Evolutionary conservation across 2,888 invertebrate genomes (phyloP).

Genomic region (Cantharis rustica): DNA sequence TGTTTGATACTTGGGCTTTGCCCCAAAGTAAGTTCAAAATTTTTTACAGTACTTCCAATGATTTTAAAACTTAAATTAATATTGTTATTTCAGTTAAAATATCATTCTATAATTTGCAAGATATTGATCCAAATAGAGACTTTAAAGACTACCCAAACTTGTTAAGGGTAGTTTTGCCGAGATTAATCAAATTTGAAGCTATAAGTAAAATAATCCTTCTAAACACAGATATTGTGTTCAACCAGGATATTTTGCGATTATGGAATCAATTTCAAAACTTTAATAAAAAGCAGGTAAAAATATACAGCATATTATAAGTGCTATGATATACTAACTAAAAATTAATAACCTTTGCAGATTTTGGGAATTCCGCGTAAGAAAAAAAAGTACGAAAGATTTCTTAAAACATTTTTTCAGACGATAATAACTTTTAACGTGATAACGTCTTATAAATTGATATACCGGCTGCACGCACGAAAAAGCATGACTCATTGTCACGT

Average conservation of each 20-base stretch:
- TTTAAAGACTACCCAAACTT: neutral
- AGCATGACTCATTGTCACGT: too few species aligned
- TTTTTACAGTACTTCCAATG: too few species aligned
- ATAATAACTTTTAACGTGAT: too few species aligned
- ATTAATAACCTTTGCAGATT: slow-evolving; percentile 55
- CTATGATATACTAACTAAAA: too few species aligned
- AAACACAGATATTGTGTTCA: slow-evolving; percentile 84
- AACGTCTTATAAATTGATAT: too few species aligned
- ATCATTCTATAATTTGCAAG: neutral
- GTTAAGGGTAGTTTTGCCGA: neutral
- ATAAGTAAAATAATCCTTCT: slow-evolving; percentile 75
- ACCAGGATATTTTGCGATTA: slow-evolving; percentile 78
- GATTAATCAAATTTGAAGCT: slow-evolving; percentile 51
- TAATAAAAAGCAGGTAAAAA: slow-evolving; percentile 65
- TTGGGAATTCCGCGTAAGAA: slow-evolving; percentile 87
- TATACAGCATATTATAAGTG: too few species aligned
- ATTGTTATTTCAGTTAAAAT: neutral
- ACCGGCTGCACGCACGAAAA: too few species aligned
- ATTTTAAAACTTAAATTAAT: neutral
- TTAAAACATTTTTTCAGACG: too few species aligned
- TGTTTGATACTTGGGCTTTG: neutral
- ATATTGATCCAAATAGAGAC: neutral
- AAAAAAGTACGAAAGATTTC: neutral
- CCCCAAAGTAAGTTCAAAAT: neutral
- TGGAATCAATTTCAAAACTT: slow-evolving; percentile 80